Conservation (phyloP, 53 echinoderm and acorn worm species). For the Stichopus horrens region DNA sequence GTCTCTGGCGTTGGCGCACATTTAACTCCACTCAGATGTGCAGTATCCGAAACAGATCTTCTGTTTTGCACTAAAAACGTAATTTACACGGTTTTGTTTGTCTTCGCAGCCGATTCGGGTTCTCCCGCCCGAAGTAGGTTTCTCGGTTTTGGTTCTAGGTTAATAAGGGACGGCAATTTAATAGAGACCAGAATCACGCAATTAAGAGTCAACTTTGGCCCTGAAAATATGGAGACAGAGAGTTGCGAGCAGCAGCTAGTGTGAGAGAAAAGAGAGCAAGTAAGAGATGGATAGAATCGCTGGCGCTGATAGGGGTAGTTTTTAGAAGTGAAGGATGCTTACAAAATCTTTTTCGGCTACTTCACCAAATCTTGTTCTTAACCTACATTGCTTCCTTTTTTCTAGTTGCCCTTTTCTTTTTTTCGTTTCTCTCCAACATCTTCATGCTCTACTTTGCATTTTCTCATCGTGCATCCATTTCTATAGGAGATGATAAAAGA, state of each 20-base stretch:
- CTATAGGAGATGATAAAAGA: background rate
- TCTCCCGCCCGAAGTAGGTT: background rate
- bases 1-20: no score
- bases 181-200: slow-evolving; percentile 6
- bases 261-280: background rate
- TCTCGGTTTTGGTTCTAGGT: slow-evolving; percentile 6
- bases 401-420: background rate
- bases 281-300: background rate
- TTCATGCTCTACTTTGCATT: slow-evolving; percentile 37
- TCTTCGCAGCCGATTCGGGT: background rate
- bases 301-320: slow-evolving; percentile 3
- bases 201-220: slow-evolving; percentile 13
- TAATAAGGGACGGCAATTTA: background rate
- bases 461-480: slow-evolving; percentile 3
- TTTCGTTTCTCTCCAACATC: background rate
- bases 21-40: background rate
- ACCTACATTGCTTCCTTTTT: slow-evolving; percentile 17
- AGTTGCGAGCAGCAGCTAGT: no score
- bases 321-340: background rate
- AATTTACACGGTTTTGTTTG: background rate
- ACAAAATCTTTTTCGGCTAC: background rate
- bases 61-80: background rate
- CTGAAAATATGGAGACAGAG: background rate
- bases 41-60: background rate
- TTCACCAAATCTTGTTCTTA: slow-evolving; percentile 12